Conservation (phyloP, 2,888 invertebrate genomes). For the Orchestes rusci region DNA sequence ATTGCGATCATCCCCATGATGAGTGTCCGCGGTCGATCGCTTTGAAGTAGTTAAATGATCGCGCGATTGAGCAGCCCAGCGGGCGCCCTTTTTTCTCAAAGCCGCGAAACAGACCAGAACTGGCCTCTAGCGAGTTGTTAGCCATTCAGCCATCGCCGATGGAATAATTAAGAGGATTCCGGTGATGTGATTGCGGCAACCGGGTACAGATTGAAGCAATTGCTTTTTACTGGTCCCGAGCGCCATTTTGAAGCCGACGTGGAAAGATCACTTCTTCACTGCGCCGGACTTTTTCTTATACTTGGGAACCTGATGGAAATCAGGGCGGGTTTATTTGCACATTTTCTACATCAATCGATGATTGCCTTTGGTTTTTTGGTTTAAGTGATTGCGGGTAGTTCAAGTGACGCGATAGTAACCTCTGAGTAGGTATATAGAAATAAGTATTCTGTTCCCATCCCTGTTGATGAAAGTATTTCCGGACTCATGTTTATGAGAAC, state of each 20-base stretch:
- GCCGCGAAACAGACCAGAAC: constrained; percentile 17
- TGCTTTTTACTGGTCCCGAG: constrained; percentile 12
- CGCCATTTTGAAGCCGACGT: constrained; percentile 9
- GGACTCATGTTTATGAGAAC: too few species aligned
- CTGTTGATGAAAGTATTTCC: too few species aligned
- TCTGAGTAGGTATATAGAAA: too few species aligned
- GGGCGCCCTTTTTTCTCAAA: constrained; percentile 17
- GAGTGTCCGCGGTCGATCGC: constrained; percentile 10
- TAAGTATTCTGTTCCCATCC: too few species aligned
- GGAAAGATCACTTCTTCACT: too few species aligned
- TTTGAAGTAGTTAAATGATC: constrained; percentile 20
- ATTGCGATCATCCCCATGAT: too few species aligned
- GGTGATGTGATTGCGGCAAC: constrained; percentile 14
- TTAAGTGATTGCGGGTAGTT: too few species aligned
- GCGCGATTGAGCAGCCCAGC: constrained; percentile 21
- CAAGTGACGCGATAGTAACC: too few species aligned
- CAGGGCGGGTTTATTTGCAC: too few species aligned
- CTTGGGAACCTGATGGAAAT: background rate
- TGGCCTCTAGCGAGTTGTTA: constrained; percentile 19
- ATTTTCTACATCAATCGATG: too few species aligned
- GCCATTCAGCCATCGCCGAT: constrained; percentile 14
- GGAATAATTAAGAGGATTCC: constrained; percentile 19
- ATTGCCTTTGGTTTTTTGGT: too few species aligned
- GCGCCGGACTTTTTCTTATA: background rate
- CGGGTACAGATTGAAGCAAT: constrained; percentile 15